Evolutionary conservation across 2,797 vertebrate genomes (phyloP), one percentile per base, ranked within the genome.

Genomic region (Parauchenoglanis ngamensis): DNA sequence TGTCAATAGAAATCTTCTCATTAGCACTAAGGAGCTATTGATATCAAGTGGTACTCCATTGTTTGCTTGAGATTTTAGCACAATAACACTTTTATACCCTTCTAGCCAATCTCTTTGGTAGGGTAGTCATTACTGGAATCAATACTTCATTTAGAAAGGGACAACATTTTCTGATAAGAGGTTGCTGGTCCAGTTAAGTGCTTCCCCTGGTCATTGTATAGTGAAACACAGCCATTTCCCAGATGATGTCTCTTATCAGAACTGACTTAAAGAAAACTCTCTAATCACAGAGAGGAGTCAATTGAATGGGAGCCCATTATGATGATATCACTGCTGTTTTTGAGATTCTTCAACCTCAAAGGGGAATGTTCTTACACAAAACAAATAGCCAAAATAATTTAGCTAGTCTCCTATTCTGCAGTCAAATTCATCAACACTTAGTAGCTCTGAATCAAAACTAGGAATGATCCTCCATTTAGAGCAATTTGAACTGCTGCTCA

Each of bases 381-480:
- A 56, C 49, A 56, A 54, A 56, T n/a, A n/a, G 46, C 73, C 25
- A 2, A 78, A 85, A 77, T 68, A 59, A 83, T 86, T 56, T 31
- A 11, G 68, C 15, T 12, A 54, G 31, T 67, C 21, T 25, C 8
- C 65, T 81, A 25, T 80, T 78, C 68, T 15, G 23, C 63, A 7
- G 15, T n/a, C 61, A 49, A 52, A 28, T 31, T 67, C 78, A 61
- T 80, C 57, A 44, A 23, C 23, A 63, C 35, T 65, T 49, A 54
- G 13, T 5, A 54, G 4, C 21, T 70, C 82, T 80, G 56, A 88
- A 84, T 82, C 72, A 89, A 85, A 73, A 17, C 13, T 49, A 84
- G 73, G 72, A 87, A 88, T 87, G 73, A 88, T 87, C 86, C 70
- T 78, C 76, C 68, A 87, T 90, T 90, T 87, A 81, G 63, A 63